Base-by-base conservation (phyloP, 1,140 invertebrate genomes). In the Bombus sylvicola region DNA sequence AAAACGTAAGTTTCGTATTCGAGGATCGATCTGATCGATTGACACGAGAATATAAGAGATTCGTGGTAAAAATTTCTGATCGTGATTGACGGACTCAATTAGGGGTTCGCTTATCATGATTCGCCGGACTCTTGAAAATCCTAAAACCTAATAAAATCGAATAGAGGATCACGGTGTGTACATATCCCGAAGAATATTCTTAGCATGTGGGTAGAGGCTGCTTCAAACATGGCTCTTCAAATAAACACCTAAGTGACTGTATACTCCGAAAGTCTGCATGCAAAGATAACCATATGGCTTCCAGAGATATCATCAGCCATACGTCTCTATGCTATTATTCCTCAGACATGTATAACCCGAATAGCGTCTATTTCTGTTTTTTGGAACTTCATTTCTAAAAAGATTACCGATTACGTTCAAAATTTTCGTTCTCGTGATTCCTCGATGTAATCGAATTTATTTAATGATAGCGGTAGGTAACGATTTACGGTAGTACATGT, bases 81-180 rank as follows among this genome's bases (percentile, higher is more conserved):
- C 62, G 1, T 43, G 73, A 89, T 89, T 57, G 39, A 71, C 59
- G 57, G 12, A 89, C 64, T 82, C 71, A 68, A 90, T 83, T 87
- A 34, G 31, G 71, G 47, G 69, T 81, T 74, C 77, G 77, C 76
- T 78, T 84, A 90, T 83, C 76, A 43, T 41, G 68, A 90, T 90
- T 69, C 74, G 57, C 22, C 66, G 64, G 80, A 76, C 68, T 86
- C 89, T 59, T 76, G 88, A 90, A 92, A 93, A 94, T 93, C 86
- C 91, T 94, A 92, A 95, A 94, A 94, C 87, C 94, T 94, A 95
- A 95, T 95, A 95, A 95, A 95, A 95, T 95, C 93, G 90, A 95
- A 95, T 95, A 95, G 93, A 94, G 86, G 53, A 87, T 87, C 86
- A 73, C 85, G 84, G 82, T 92, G 87, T 92, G 91, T 94, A 94